These are phyloP conservation scores for Dendrocincla fuliginosa DNA, from an alignment of 2,797 vertebrate genomes.

Conservation along the genomic window DNA sequence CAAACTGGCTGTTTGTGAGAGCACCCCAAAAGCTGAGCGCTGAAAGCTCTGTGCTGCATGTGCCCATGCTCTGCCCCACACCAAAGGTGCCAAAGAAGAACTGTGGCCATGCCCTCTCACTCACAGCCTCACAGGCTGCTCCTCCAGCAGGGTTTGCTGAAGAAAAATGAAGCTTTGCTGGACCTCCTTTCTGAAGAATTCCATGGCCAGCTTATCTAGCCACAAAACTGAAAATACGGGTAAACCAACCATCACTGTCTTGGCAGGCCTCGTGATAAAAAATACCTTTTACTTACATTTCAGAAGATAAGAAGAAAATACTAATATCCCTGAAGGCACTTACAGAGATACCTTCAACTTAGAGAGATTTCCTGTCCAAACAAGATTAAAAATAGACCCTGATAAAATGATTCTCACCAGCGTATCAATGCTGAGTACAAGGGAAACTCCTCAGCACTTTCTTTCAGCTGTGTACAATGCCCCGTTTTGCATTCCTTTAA, in stretches of 20 bases:
- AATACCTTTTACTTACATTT: conserved; percentile 26
- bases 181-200: neutral
- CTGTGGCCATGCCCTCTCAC: rapidly evolving
- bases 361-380: neutral
- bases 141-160: neutral
- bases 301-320: conserved; percentile 33
- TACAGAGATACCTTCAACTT: neutral
- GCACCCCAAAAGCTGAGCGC: rapidly evolving
- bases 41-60: neutral
- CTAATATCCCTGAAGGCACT: neutral
- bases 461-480: neutral
- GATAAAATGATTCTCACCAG: neutral
- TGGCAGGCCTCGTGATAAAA: neutral
- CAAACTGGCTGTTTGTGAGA: rapidly evolving
- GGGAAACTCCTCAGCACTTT: neutral
- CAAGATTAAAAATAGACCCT: conserved; percentile 13
- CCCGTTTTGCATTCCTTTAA: conserved; percentile 10
- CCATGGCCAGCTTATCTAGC: neutral
- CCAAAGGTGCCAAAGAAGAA: neutral
- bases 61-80: neutral
- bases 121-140: neutral
- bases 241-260: neutral
- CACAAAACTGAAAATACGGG: neutral
- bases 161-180: neutral
- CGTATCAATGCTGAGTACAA: neutral